These are phyloP conservation scores for Protophormia terraenovae DNA, from an alignment of 2,888 invertebrate species.

Conservation along the genomic window DNA sequence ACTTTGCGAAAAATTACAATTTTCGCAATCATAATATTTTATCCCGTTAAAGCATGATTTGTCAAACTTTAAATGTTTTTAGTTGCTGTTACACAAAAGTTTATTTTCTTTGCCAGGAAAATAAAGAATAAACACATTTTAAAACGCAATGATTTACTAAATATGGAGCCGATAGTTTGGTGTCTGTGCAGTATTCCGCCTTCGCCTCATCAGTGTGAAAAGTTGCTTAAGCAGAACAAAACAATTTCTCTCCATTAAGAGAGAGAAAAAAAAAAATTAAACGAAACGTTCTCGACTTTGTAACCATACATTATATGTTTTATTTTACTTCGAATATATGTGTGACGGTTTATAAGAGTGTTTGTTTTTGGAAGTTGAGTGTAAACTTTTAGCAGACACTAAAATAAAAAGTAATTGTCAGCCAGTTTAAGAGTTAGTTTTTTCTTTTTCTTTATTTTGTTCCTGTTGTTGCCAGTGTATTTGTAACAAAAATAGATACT, in stretches of 20 bases:
- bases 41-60: constrained; percentile 60
- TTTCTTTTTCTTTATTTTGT: background rate
- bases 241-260: constrained; percentile 50
- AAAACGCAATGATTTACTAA: constrained; percentile 50
- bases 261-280: background rate
- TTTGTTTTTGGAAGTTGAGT: constrained; percentile 52
- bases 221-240: constrained; percentile 53
- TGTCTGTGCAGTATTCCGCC: constrained; percentile 11
- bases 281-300: constrained; percentile 23
- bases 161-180: constrained; percentile 25
- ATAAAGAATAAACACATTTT: background rate
- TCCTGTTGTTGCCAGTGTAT: constrained; percentile 8
- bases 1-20: background rate
- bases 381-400: constrained; percentile 61
- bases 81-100: constrained; percentile 20
- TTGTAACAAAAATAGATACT: constrained; percentile 25
- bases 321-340: no score
- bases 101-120: constrained; percentile 14
- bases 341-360: background rate
- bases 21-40: constrained; percentile 50
- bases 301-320: constrained; percentile 17
- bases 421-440: constrained; percentile 37
- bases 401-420: constrained; percentile 65
- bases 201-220: constrained; percentile 16
- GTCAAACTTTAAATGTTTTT: constrained; percentile 58